A percentile compares a stretch with the other conserved stretches of the same genome.
These are phyloP conservation scores for Eupithecia subumbrata DNA, from an alignment of 2,888 invertebrate species.

Conservation along the genomic window DNA sequence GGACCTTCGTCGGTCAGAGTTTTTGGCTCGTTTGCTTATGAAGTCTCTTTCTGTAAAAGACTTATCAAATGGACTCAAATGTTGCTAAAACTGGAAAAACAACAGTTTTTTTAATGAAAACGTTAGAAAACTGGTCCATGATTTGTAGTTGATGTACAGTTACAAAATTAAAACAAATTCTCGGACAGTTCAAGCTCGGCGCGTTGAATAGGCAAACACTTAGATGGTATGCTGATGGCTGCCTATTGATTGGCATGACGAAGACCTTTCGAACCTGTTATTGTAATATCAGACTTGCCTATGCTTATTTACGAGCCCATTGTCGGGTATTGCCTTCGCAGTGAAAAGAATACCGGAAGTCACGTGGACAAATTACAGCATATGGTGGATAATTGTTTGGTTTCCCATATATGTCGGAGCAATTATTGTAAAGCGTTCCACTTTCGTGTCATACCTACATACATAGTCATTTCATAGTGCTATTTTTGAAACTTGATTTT, in stretches of 20 bases:
- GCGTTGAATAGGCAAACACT: constrained; percentile 1
- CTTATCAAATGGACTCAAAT: not conserved
- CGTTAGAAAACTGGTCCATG: constrained; percentile 1
- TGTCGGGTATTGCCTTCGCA: not conserved
- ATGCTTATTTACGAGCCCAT: not conserved
- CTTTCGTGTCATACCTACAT: not conserved
- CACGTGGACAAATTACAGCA: constrained; percentile 33
- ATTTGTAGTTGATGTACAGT: constrained; percentile 4
- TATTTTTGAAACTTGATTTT: too few species aligned
- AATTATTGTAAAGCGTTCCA: not conserved
- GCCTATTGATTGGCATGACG: constrained; percentile 20
- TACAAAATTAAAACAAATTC: constrained; percentile 4
- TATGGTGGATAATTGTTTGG: constrained; percentile 28
- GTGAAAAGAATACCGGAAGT: constrained; percentile 31
- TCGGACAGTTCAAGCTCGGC: not conserved
- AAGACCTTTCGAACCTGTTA: constrained; percentile 17
- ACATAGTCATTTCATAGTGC: not conserved
- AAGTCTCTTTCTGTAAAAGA: not conserved
- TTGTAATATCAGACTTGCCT: not conserved
- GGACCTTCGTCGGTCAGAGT: not conserved
- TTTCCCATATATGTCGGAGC: constrained; percentile 17
- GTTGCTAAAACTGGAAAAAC: not conserved
- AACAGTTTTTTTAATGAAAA: not conserved
- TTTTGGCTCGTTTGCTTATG: not conserved
- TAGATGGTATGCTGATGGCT: not conserved